Base-by-base conservation (phyloP, 2,797 vertebrate species). In the Pteronotus mesoamericanus region DNA sequence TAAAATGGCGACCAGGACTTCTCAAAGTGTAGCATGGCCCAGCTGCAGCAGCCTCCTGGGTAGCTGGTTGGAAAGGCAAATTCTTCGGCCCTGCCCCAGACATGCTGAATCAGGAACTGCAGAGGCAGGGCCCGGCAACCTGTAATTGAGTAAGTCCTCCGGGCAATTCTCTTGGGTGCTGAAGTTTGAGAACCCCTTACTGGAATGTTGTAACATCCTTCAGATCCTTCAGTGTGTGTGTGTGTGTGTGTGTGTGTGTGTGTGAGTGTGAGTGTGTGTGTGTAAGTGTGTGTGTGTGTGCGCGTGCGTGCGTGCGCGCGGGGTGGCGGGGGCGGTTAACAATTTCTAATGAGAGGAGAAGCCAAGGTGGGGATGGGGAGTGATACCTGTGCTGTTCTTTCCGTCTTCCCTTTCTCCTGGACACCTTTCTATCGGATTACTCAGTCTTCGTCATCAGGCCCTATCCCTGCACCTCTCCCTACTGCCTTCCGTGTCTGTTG, bases 261-360 rank as follows among this genome's bases (percentile, higher is more conserved):
- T n/a, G n/a, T n/a, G n/a, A n/a, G n/a, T n/a, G n/a, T n/a, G n/a
- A 32, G 59, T 64, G 59, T n/a, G 59, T 64, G 29, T 32, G 12
- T 3, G 42, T 10, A 22, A 32, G 59, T 64, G 59, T n/a, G 59
- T 64, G 29, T 32, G 12, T 3, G 42, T 10, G 22, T 8, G 26
- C n/a, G n/a, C n/a, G n/a, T n/a, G n/a, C n/a, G 59, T 64, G 59
- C n/a, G 59, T 64, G 29, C 32, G 12, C n/a, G n/a, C n/a, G n/a
- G 21, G 16, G 26, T 0, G 0, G 19, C 12, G 21, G 2, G 0
- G 37, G 16, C 0, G 12, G 11, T 5, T 53, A 14, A 44, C 59
- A 53, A 7, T 3, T 19, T 85, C 44, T 64, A 64, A 53, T 71
- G n/a, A 44, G 29, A 71, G 24, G 57, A 48, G 55, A 86, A 74